Evolutionary conservation across 2,888 invertebrate species (phyloP).

Genomic region (Chorisops tibialis): DNA sequence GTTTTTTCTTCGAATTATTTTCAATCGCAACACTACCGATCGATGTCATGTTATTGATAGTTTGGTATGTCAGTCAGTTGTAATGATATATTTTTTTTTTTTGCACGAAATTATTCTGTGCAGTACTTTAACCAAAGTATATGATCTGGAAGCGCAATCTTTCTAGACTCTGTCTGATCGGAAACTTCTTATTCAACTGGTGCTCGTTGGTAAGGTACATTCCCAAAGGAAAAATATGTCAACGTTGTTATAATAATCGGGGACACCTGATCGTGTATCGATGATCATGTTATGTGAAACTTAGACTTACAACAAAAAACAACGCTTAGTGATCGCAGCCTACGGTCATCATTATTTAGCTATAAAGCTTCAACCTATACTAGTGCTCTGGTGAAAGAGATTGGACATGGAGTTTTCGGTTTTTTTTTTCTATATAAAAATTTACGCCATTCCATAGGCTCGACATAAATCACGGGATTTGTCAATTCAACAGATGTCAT

Average conservation of each 20-base stretch:
- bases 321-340: slow-evolving; percentile 6
- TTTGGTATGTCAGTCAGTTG: slow-evolving; percentile 26
- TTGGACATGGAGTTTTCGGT: slow-evolving; percentile 3
- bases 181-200: slow-evolving; percentile 5
- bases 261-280: slow-evolving; percentile 24
- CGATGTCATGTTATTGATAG: slow-evolving; percentile 31
- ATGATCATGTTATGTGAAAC: background rate
- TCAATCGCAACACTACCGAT: slow-evolving; percentile 20
- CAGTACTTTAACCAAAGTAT: background rate
- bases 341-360: slow-evolving; percentile 19
- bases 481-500: slow-evolving; percentile 32
- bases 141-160: slow-evolving; percentile 8
- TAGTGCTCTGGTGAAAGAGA: slow-evolving; percentile 13
- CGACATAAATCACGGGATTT: slow-evolving; percentile 33
- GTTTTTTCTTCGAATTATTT: slow-evolving; percentile 1
- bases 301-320: slow-evolving; percentile 6
- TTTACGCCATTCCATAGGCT: slow-evolving; percentile 30
- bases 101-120: background rate
- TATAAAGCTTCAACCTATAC: background rate
- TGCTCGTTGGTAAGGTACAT: slow-evolving; percentile 8
- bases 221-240: slow-evolving; percentile 32
- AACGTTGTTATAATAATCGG: slow-evolving; percentile 31
- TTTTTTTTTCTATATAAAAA: slow-evolving; percentile 15
- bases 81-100: too few species aligned
- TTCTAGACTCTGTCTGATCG: background rate